Percentiles rank a stretch among this genome's conserved stretches.
These are phyloP conservation scores for Agapornis canus DNA, from an alignment of 2,797 vertebrate genomes.

Conservation along the genomic window DNA sequence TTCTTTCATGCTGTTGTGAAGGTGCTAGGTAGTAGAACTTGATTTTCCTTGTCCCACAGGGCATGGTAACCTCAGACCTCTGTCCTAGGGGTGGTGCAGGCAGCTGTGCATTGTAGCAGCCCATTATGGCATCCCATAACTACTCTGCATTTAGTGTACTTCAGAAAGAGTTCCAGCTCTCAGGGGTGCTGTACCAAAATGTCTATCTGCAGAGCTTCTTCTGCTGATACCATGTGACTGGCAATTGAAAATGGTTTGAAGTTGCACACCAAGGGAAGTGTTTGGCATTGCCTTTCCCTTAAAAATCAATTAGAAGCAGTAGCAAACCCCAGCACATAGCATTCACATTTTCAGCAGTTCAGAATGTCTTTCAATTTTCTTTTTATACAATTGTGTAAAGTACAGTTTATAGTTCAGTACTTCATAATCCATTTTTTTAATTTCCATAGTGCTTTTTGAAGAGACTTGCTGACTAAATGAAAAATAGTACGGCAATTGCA, in stretches of 20 bases:
- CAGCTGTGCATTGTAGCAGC: neutral
- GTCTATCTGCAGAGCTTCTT: neutral
- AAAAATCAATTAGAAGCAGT: neutral
- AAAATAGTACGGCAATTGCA: neutral
- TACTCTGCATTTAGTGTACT: accelerated
- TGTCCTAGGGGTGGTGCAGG: neutral
- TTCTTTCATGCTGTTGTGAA: neutral
- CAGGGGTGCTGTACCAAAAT: accelerated
- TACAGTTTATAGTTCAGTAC: neutral
- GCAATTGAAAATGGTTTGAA: neutral
- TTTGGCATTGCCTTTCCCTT: neutral
- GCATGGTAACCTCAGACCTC: neutral
- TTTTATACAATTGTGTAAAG: neutral
- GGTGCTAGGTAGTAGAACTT: neutral
- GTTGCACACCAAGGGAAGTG: neutral
- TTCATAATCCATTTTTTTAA: neutral
- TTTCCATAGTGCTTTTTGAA: neutral
- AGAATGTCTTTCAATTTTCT: neutral
- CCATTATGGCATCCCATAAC: neutral
- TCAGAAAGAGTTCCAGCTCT: neutral
- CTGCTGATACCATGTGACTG: accelerated
- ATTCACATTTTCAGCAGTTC: neutral
- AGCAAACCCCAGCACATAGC: neutral
- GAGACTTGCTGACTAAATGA: neutral
- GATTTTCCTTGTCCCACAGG: neutral